Conservation (phyloP, 2,797 vertebrate species). For the Megaceryle alcyon region DNA sequence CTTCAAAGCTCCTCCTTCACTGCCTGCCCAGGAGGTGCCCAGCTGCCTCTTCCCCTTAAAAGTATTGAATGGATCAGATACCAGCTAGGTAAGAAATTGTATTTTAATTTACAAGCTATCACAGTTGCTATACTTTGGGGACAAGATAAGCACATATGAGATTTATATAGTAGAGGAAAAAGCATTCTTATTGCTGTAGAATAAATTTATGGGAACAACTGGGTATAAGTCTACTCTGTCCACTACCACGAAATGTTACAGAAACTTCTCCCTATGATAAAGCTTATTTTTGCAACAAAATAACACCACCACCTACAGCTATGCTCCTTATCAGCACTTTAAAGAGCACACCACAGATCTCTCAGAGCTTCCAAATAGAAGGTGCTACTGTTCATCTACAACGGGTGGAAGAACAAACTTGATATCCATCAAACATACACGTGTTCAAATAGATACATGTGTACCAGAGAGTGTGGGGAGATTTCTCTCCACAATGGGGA, state of each 20-base stretch:
- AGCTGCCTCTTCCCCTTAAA: neutral
- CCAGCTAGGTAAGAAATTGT: neutral
- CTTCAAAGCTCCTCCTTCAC: neutral
- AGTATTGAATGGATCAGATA: neutral
- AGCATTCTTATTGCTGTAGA: neutral
- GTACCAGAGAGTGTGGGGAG: neutral
- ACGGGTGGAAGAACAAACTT: neutral
- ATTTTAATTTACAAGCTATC: neutral
- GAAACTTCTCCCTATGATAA: neutral
- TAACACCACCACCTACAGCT: neutral
- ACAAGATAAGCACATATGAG: neutral
- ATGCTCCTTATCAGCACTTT: neutral
- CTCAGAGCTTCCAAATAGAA: neutral
- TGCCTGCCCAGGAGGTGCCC: neutral
- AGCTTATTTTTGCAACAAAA: neutral
- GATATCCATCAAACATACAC: neutral
- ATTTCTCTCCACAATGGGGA: neutral
- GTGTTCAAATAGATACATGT: fast-evolving
- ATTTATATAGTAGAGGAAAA: neutral
- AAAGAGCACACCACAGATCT: neutral
- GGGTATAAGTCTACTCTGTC: neutral
- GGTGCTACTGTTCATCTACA: neutral
- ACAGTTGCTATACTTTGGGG: neutral
- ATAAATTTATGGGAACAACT: neutral
- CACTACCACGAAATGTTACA: neutral